Conservation (phyloP, 2,797 vertebrate genomes). For the Gadopsis bispinosus region DNA sequence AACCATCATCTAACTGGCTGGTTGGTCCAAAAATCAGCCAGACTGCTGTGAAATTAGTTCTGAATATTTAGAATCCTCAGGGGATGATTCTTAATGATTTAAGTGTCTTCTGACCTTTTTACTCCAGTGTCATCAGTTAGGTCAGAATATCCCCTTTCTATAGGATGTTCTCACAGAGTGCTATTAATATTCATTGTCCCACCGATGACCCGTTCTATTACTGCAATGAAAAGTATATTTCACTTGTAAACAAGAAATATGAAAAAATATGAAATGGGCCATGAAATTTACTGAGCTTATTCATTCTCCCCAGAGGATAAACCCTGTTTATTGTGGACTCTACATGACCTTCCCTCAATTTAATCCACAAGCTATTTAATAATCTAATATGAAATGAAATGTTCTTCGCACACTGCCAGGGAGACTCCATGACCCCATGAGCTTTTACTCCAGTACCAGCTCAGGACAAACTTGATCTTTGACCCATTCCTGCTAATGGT, state of each 20-base stretch:
- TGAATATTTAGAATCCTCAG: constrained; percentile 21
- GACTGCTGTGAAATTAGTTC: neutral
- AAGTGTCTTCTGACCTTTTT: constrained; percentile 20
- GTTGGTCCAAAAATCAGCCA: neutral
- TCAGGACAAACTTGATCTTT: constrained; percentile 23
- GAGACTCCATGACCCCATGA: constrained; percentile 30
- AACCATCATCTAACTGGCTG: neutral
- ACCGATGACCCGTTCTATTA: constrained; percentile 2
- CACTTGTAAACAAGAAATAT: neutral
- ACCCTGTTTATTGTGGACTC: constrained; percentile 19
- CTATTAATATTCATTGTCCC: constrained; percentile 28
- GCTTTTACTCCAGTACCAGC: constrained; percentile 25
- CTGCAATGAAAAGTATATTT: neutral
- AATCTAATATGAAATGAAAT: constrained; percentile 17
- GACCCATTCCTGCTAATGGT: neutral
- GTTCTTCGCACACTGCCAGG: neutral
- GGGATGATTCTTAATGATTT: neutral
- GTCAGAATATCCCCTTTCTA: neutral
- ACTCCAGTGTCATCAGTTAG: neutral
- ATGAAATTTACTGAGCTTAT: constrained; percentile 7
- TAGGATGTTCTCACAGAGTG: neutral
- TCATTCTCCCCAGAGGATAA: constrained; percentile 17
- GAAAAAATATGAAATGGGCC: neutral
- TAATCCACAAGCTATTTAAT: constrained; percentile 15
- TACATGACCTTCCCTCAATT: constrained; percentile 4